phyloP scores from a whole-genome alignment of 2,888 invertebrate genomes.

The Trypoxylon attenuatum region DNA sequence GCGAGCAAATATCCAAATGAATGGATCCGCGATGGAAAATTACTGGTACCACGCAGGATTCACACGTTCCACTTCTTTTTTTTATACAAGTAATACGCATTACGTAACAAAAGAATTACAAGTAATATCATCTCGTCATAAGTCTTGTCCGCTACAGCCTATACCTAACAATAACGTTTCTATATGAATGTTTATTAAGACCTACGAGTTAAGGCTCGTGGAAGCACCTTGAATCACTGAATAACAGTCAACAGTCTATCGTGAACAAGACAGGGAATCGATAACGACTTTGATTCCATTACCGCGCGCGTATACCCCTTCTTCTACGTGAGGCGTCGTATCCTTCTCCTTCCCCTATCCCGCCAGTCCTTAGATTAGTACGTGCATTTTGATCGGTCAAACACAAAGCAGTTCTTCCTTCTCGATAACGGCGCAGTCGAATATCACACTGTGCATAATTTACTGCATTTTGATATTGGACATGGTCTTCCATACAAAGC shows the following conservation, averaged over 20 bases:
- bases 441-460: slow-evolving; percentile 14
- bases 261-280: slow-evolving; percentile 22
- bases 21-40: background rate
- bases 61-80: background rate
- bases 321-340: slow-evolving; percentile 6
- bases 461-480: slow-evolving; percentile 25
- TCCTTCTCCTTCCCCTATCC: background rate
- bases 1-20: background rate
- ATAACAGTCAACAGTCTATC: slow-evolving; percentile 50
- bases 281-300: slow-evolving; percentile 17
- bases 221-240: slow-evolving; percentile 73
- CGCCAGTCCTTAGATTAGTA: background rate
- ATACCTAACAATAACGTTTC: slow-evolving; percentile 48
- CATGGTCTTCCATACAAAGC: slow-evolving; percentile 52
- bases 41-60: background rate
- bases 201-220: slow-evolving; percentile 59
- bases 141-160: slow-evolving; percentile 64
- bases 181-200: slow-evolving; percentile 46
- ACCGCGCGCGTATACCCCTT: slow-evolving; percentile 1
- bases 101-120: slow-evolving; percentile 37
- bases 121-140: slow-evolving; percentile 58
- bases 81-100: slow-evolving; percentile 42
- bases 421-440: slow-evolving; percentile 11
- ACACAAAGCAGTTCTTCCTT: slow-evolving; percentile 4
- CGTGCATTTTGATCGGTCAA: slow-evolving; percentile 16